Conservation (phyloP, 2,113 vertebrate genomes). For the Colius striatus region DNA sequence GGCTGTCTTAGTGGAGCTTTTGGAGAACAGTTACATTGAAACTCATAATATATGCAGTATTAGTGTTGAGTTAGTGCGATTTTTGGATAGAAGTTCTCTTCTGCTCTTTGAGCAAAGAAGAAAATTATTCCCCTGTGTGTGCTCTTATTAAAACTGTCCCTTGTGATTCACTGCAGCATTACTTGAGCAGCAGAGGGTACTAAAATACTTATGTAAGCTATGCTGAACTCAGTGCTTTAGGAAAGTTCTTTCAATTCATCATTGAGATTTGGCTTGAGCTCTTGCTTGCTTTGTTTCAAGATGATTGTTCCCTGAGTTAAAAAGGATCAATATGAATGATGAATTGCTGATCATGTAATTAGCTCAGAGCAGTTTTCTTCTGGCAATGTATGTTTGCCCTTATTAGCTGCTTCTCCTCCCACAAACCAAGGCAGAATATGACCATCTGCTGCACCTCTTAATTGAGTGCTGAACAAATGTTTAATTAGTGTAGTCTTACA, state of each 20-base stretch:
- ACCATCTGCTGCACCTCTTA: background rate
- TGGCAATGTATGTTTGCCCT: background rate
- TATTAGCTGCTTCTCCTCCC: background rate
- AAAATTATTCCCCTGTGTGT: constrained; percentile 29
- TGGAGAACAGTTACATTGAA: background rate
- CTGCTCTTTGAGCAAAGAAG: constrained; percentile 42
- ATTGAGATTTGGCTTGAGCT: constrained; percentile 9
- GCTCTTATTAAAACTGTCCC: constrained; percentile 62
- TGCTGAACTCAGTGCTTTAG: constrained; percentile 49
- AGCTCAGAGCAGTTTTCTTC: background rate
- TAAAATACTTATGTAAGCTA: constrained; percentile 48
- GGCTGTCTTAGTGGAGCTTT: background rate
- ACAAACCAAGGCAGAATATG: background rate
- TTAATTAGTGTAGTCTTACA: background rate
- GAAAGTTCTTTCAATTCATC: constrained; percentile 39
- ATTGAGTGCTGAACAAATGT: background rate
- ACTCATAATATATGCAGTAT: background rate
- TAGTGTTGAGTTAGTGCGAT: background rate
- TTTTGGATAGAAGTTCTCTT: constrained; percentile 10
- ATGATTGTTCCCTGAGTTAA: constrained; percentile 5
- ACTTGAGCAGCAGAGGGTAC: constrained; percentile 54
- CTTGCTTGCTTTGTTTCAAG: constrained; percentile 13
- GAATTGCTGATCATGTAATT: constrained; percentile 28
- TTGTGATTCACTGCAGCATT: constrained; percentile 60
- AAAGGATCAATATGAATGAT: constrained; percentile 44